These are phyloP conservation scores for Odontomachus brunneus DNA, from an alignment of 1,140 invertebrate species.

Conservation along the genomic window DNA sequence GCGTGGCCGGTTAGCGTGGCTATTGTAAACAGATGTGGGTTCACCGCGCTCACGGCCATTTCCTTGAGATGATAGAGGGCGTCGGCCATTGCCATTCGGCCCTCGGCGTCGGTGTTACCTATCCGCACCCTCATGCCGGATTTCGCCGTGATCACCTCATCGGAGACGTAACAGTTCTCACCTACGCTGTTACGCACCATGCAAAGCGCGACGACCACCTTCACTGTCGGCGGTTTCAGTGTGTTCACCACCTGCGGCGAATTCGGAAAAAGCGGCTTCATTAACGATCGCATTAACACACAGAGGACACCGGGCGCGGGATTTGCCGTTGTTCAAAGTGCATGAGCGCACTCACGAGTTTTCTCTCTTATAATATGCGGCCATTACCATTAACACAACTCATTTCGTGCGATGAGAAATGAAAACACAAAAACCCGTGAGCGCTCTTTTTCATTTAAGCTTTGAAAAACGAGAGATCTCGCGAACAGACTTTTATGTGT, in stretches of 20 bases:
- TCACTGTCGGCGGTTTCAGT: slow-evolving; percentile 92
- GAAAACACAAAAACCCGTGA: too few relatives aligned
- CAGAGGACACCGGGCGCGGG: too few relatives aligned
- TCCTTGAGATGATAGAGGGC: slow-evolving; percentile 93
- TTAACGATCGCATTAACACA: background rate
- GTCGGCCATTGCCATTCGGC: slow-evolving; percentile 97
- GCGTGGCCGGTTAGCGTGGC: slow-evolving; percentile 98
- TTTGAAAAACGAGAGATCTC: too few relatives aligned
- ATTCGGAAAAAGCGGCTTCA: background rate
- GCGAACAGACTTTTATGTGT: too few relatives aligned
- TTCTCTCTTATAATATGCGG: too few relatives aligned
- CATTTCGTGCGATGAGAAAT: too few relatives aligned
- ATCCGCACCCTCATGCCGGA: slow-evolving; percentile 94
- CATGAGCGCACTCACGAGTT: too few relatives aligned
- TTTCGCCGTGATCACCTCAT: slow-evolving; percentile 95
- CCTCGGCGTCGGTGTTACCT: slow-evolving; percentile 98
- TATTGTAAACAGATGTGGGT: slow-evolving; percentile 96
- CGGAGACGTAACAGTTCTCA: slow-evolving; percentile 95
- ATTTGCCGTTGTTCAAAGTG: too few relatives aligned
- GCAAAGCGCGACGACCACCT: slow-evolving; percentile 94
- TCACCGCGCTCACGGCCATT: slow-evolving; percentile 87
- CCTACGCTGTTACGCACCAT: slow-evolving; percentile 97
- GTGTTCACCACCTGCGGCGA: slow-evolving; percentile 86
- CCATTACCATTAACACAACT: too few relatives aligned
- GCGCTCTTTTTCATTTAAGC: too few relatives aligned